Evolutionary conservation across 2,113 vertebrate genomes (phyloP), one percentile per base, ranked within the genome.

Genomic region (Dromas ardeola): DNA sequence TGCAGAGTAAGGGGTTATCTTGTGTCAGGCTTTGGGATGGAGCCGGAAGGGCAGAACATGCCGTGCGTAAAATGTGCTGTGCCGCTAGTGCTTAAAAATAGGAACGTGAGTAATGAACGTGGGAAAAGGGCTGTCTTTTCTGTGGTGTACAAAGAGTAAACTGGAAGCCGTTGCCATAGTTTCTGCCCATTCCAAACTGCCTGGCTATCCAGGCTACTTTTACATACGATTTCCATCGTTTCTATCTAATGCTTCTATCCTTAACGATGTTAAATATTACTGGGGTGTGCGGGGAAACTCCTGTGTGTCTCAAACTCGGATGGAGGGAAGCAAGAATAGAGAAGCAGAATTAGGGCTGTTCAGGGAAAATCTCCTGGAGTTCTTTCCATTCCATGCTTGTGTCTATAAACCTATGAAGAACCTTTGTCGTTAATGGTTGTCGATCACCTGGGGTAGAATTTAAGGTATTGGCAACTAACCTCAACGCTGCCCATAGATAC

Each of bases 401-500:
- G n/a, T 36, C 73, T 47, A 0, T 40, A 90, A 40, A 45, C 27
- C 36, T 66, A 0, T 27, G 52, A 12, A 43, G 81, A 71, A 23
- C 11, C 58, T 55, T 20, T 52, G 38, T 42, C 4, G 6, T 42
- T 50, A 23, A 43, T 65, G n/a, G 19, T 10, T 65, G 40, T 63
- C 29, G 5, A 0, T 56, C 13, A 11, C 42, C 23, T 66, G 26
- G 67, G 56, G 36, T 47, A 11, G 63, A 80, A 58, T 43, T 76
- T 19, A 36, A 71, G 56, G 25, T 40, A 20, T 17, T 49, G 67
- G 34, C 63, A 40, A 1, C 47, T 32, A 38, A 61, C 29, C 36
- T 34, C 21, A 9, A 1, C 1, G 1, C 19, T 34, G 20, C n/a
- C 50, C 0, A 0, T 7, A 76, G 85, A 7, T 85, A 1, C 40